These are phyloP conservation scores for Drepana arcuata DNA, from an alignment of 1,140 invertebrate species.

Conservation along the genomic window DNA sequence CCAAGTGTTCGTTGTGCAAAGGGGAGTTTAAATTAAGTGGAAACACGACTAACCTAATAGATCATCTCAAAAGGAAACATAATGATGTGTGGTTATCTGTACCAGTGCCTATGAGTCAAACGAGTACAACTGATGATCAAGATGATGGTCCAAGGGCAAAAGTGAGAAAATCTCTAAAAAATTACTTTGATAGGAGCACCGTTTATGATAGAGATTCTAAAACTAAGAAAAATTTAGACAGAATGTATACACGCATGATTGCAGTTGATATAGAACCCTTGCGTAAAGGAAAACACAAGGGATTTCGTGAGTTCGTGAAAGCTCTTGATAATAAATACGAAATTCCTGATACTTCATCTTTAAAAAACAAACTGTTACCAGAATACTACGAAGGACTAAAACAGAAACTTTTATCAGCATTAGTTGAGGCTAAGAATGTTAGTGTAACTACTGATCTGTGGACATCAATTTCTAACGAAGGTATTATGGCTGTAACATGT, in stretches of 20 bases:
- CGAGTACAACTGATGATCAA: background rate
- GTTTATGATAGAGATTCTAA: too few relatives aligned
- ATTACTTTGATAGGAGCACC: too few relatives aligned
- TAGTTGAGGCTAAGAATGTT: background rate
- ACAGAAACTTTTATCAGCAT: background rate
- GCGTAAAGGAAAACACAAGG: too few relatives aligned
- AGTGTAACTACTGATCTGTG: background rate
- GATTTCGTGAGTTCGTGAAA: too few relatives aligned
- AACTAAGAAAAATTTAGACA: too few relatives aligned
- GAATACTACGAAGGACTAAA: background rate
- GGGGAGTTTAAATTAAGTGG: background rate
- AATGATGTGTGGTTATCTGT: background rate
- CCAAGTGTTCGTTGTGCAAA: background rate
- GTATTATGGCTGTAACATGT: background rate
- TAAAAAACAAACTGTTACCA: background rate
- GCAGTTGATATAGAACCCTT: too few relatives aligned
- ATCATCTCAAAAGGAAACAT: background rate
- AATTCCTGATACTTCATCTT: background rate
- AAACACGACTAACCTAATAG: background rate
- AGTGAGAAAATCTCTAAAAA: background rate
- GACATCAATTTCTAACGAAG: background rate
- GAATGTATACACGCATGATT: too few relatives aligned
- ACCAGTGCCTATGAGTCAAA: background rate
- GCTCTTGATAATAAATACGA: too few relatives aligned
- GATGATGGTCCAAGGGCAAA: background rate